phyloP scores from a whole-genome alignment of 2,888 invertebrate genomes.

The Parnassius mnemosyne region DNA sequence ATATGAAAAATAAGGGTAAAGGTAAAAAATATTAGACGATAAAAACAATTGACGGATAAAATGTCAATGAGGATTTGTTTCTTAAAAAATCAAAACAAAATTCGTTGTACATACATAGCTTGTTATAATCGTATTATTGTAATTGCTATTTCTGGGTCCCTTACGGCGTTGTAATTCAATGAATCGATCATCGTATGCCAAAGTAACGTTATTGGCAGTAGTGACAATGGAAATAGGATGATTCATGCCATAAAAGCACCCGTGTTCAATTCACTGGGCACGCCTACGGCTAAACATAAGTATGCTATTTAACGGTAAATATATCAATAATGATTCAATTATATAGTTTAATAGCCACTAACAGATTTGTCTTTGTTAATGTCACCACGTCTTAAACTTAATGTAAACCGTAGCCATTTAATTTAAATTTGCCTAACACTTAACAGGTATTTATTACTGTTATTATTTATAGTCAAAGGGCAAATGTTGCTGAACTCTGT shows the following conservation, averaged over 20 bases:
- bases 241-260: conserved; percentile 29
- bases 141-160: not conserved
- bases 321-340: conserved; percentile 51
- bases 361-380: conserved; percentile 23
- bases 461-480: conserved; percentile 32
- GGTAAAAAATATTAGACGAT: no score
- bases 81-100: no score
- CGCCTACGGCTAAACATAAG: conserved; percentile 50
- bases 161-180: conserved; percentile 4
- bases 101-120: no score
- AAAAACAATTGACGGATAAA: no score
- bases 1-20: no score
- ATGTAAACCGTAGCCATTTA: conserved; percentile 17
- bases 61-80: no score
- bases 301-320: conserved; percentile 62
- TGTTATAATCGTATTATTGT: not conserved
- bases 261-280: conserved; percentile 33
- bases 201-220: conserved; percentile 25
- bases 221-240: conserved; percentile 34
- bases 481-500: conserved; percentile 26
- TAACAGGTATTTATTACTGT: conserved; percentile 30
- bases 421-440: conserved; percentile 27
- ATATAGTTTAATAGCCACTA: conserved; percentile 32
- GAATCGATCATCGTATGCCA: conserved; percentile 16
- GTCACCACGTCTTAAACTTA: conserved; percentile 15